Evolutionary conservation across 64 coral and sea anemone species (phyloP), one percentile per base, ranked within the genome.

Genomic region (Montipora capricornis): DNA sequence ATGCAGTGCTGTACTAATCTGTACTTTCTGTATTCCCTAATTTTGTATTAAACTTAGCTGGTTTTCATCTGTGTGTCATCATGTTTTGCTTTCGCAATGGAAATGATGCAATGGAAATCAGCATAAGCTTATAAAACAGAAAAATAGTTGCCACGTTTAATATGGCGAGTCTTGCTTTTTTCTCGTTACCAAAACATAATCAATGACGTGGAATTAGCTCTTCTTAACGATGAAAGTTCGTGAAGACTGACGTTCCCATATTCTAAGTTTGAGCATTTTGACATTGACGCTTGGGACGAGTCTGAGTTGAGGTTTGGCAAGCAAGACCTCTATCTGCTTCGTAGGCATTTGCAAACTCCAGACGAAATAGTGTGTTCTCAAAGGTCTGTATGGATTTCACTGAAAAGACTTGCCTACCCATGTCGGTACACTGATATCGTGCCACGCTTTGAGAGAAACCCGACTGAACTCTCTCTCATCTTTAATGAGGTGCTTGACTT

Each of bases 1-100:
- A 3, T 74, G 70, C 19, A n/a, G 9, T 20, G 70, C 67, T 70
- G 67, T 70, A 74, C 16, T 74, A 74, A n/a, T 74, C 17, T 44
- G 24, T 74, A 74, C 70, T 74, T 3, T 74, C 26, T 20, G 26
- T 26, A 26, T 74, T 74, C 19, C 70, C 2, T 74, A 20, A 20
- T 74, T 20, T 26, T 74, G 2, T 4, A 74, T 74, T 74, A 0
- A 74, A 74, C 70, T n/a, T 74, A 74, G 70, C 70, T 74, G 70
- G 67, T 70, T 70, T 70, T 74, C 70, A 20, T 74, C 16, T 74
- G 16, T 74, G 70, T 74, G 70, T 74, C 70, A 13, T 74, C 70
- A 26, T 74, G 70, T 74, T 74, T 74, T 74, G 70, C 70, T 74
- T 74, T 74, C 24, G 70, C 70, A n/a, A 74, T 20, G 19, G 19